phyloP scores from a whole-genome alignment of 37 sponge, comb jelly and placozoan species.

The Ephydatia muelleri region DNA sequence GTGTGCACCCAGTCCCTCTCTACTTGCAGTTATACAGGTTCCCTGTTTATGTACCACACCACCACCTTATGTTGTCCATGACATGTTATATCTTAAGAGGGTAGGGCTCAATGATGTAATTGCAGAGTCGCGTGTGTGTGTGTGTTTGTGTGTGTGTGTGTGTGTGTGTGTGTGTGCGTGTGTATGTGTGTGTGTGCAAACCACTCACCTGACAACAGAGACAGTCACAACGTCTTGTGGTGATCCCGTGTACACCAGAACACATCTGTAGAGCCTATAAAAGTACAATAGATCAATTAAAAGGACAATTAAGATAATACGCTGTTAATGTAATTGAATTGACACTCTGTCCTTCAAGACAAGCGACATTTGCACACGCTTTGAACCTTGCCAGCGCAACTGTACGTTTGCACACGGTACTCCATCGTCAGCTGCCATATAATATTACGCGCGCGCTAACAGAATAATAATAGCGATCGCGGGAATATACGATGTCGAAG shows the following conservation, averaged over 20 bases:
- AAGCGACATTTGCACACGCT: not conserved
- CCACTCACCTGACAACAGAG: constrained; percentile 38
- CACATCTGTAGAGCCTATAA: constrained; percentile 31
- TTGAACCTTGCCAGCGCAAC: not conserved
- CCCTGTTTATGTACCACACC: no score
- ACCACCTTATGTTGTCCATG: no score
- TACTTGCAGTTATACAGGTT: no score
- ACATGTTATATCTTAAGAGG: constrained; percentile 4
- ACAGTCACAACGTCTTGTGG: constrained; percentile 20
- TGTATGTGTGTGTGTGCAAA: constrained; percentile 11
- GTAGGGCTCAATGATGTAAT: not conserved
- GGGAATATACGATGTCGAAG: not conserved
- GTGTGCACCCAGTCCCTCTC: no score
- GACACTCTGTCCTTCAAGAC: no score
- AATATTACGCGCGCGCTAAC: not conserved
- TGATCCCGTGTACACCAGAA: constrained; percentile 34
- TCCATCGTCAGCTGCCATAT: not conserved
- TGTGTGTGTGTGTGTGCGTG: constrained; percentile 21
- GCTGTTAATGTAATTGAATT: no score
- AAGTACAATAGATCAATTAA: not conserved
- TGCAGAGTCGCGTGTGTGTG: not conserved
- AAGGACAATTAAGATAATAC: no score
- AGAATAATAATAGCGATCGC: not conserved
- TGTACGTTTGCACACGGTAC: constrained; percentile 5
- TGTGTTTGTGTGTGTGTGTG: constrained; percentile 18